Evolutionary conservation across 1,140 invertebrate species (phyloP).

Genomic region (Neodiprion virginianus): DNA sequence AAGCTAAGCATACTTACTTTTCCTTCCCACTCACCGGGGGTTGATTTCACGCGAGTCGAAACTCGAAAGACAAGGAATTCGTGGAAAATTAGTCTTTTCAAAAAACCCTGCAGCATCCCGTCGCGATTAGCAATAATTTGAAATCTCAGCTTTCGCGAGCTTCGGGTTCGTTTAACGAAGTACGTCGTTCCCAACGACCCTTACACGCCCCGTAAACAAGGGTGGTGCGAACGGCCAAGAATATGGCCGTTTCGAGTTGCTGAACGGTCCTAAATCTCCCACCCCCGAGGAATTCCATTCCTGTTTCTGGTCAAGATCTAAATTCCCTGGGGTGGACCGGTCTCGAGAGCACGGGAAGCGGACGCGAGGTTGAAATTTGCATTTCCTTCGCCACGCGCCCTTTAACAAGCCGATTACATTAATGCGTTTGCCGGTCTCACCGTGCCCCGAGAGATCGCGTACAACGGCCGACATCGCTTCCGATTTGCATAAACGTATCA

Average conservation of each 20-base stretch:
- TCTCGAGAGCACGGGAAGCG: not conserved
- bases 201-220: slow-evolving; percentile 18
- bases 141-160: too few species aligned
- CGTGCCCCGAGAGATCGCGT: not conserved
- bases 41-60: not conserved
- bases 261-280: slow-evolving; percentile 5
- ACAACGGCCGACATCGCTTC: not conserved
- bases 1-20: slow-evolving; percentile 1
- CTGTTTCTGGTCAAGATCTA: not conserved
- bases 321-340: not conserved
- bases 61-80: too few species aligned
- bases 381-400: slow-evolving; percentile 9
- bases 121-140: too few species aligned
- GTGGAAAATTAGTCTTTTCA: too few species aligned
- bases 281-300: not conserved
- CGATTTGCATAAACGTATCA: slow-evolving; percentile 2
- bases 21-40: not conserved
- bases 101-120: too few species aligned
- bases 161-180: not conserved
- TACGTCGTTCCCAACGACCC: not conserved
- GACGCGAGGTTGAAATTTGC: slow-evolving; percentile 10
- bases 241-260: slow-evolving; percentile 12
- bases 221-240: not conserved
- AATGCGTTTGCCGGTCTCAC: not conserved
- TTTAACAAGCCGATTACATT: slow-evolving; percentile 11